Base-by-base conservation (phyloP, 2,113 vertebrate genomes). In the Gallinago paraguaiae region DNA sequence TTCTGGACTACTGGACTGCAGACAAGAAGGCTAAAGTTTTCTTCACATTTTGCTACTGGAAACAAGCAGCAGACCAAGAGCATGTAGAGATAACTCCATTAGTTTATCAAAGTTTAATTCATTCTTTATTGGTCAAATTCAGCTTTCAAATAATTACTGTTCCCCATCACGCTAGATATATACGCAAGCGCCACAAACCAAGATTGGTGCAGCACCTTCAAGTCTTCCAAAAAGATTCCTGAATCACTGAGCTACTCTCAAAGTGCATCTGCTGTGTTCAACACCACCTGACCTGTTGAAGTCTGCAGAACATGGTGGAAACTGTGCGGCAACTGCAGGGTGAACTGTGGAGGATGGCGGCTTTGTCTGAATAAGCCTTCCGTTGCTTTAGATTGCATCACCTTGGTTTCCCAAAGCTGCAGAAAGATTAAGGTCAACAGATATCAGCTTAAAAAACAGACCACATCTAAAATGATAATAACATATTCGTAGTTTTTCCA, bases 321-420 rank as follows among this genome's bases (percentile, higher is more conserved):
- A 95, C 50, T 96, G 41, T 96, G 95, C 4, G 99, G 98, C 74
- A 99, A 92, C 88, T 99, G 99, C 81, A 99, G 95, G 37, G 98
- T 97, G 94, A 99, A 98, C 72, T 98, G 97, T 30, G 98, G 96
- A 7, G 98, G 92, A 59, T 93, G 97, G 54, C 97, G 59, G 28
- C 87, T 97, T 39, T 96, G 98, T 87, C 97, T 98, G 93, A 98
- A 98, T 93, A 99, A 98, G 93, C 99, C 98, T 94, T 99, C 99
- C 93, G 98, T 99, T 48, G 99, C 99, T 98, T 98, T 99, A 17
- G 99, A 99, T 97, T 99, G 99, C 85, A 98, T 94, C 94, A 99
- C 97, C 97, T 99, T 99, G 23, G 97, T 98, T 98, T 99, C 99
- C 99, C 99, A 99, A 63, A 99, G 98, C 99, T 99, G 97, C 67